phyloP scores from a whole-genome alignment of 2,113 vertebrate genomes.

The Donacobius atricapilla region DNA sequence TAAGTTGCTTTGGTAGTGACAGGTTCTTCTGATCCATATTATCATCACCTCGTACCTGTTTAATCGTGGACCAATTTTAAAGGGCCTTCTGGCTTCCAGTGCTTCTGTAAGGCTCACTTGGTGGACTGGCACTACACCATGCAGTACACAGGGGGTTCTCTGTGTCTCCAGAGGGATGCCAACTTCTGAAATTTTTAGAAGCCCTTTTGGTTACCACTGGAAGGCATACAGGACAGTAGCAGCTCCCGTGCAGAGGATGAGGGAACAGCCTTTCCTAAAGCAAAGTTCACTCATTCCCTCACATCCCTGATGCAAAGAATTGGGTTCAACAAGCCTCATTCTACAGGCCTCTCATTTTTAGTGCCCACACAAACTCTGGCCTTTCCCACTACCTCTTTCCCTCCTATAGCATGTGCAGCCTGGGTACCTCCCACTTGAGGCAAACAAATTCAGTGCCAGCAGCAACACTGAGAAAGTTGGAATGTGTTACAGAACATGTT shows the following conservation, averaged over 20 bases:
- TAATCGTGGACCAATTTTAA: not conserved
- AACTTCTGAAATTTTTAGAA: not conserved
- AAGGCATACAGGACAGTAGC: not conserved
- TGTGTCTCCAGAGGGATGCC: not conserved
- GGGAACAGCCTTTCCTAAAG: not conserved
- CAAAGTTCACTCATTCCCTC: not conserved
- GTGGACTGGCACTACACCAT: not conserved
- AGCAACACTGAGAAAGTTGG: not conserved
- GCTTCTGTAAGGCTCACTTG: not conserved
- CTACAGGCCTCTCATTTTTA: not conserved
- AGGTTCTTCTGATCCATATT: not conserved
- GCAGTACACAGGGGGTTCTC: fast-evolving
- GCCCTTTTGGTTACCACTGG: not conserved
- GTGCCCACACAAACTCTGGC: not conserved
- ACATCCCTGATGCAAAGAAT: not conserved
- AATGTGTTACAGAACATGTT: fast-evolving
- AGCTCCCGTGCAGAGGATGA: not conserved
- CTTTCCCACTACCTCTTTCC: not conserved
- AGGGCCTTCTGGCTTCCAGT: not conserved
- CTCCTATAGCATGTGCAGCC: not conserved
- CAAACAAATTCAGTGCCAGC: not conserved
- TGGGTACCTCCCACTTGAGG: fast-evolving
- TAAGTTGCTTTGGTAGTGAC: not conserved
- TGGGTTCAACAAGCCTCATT: not conserved
- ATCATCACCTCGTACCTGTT: not conserved